Base-by-base conservation (phyloP, 1,140 invertebrate genomes). In the Drosophila cardini region DNA sequence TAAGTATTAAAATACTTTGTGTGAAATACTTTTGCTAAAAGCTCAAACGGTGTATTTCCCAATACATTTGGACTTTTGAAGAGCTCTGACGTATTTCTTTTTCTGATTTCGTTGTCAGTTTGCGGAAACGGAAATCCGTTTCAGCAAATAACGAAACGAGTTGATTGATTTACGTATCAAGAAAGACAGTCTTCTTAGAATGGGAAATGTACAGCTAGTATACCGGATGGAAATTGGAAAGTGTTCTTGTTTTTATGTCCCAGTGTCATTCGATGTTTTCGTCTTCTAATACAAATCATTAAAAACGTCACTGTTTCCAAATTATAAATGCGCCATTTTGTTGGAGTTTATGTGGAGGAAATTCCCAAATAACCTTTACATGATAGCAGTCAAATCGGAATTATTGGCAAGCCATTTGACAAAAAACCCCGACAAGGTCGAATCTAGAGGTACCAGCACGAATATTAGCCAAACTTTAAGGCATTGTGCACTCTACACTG, bases 381-480 rank as follows among this genome's bases (percentile, higher is more conserved):
- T 46, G 56, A 52, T 30, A 52, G 7, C 13, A 15, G 32, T 32
- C 52, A 10, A 18, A 18, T 71, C 42, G 43, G 38, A 67, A 15
- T 26, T 73, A 75, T 78, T 63, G 65, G 63, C 57, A 70, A 75
- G 8, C 46, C 58, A 56, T 69, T 77, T 64, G 70, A 74, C 74
- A 73, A 72, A 21, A 26, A 67, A 21, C 42, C 48, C 26, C 11
- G 16, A 32, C 84, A 89, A 89, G 84, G 84, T 89, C 84, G 15
- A 84, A 74, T 84, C 56, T 62, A 82, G 76, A 61, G 64, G 62
- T 65, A 67, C 43, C 63, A 69, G 74, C 84, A 89, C 86, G 80
- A 73, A 82, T 53, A 81, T 72, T 62, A 48, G 15, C 36, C 34
- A 48, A 26, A 58, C 69, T 64, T 77, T 43, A 75, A 71, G 72